A percentile compares a stretch with the other conserved stretches of the same genome.
These are phyloP conservation scores for Apocheima hispidaria DNA, from an alignment of 2,888 invertebrate species.

Conservation along the genomic window DNA sequence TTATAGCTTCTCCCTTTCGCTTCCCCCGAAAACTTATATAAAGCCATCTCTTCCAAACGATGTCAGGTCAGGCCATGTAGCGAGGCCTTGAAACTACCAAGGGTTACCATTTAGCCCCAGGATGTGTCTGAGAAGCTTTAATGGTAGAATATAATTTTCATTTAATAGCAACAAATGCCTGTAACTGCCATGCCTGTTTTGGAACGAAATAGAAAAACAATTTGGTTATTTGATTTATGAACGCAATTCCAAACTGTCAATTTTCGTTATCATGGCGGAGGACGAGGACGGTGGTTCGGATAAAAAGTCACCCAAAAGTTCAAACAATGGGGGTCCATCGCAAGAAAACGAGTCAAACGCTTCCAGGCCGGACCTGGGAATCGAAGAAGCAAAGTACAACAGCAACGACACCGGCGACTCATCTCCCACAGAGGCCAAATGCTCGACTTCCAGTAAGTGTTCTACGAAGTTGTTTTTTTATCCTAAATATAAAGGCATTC, in stretches of 20 bases:
- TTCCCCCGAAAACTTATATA: too few species aligned
- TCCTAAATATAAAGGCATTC: constrained; percentile 75
- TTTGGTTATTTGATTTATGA: constrained; percentile 47
- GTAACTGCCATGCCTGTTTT: constrained; percentile 33
- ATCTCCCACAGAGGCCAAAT: constrained; percentile 69
- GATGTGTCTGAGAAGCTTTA: too few species aligned
- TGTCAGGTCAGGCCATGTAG: too few species aligned
- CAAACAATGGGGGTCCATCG: constrained; percentile 67
- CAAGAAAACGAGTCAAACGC: constrained; percentile 76
- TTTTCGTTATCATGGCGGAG: constrained; percentile 84
- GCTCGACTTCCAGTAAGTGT: constrained; percentile 80
- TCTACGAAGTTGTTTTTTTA: constrained; percentile 81
- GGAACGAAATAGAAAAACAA: constrained; percentile 45
- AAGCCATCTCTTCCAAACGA: too few species aligned
- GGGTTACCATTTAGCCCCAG: too few species aligned
- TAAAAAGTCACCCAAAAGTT: constrained; percentile 80
- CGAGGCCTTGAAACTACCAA: too few species aligned
- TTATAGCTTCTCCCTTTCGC: too few species aligned
- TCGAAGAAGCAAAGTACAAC: constrained; percentile 80
- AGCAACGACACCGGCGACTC: constrained; percentile 74
- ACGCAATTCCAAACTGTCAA: constrained; percentile 69
- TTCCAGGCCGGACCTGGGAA: constrained; percentile 79
- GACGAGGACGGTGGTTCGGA: constrained; percentile 83
- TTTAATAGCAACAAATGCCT: neutral
- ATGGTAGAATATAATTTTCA: neutral